These are phyloP conservation scores for Pitangus sulphuratus DNA, from an alignment of 2,797 vertebrate species.

Conservation along the genomic window DNA sequence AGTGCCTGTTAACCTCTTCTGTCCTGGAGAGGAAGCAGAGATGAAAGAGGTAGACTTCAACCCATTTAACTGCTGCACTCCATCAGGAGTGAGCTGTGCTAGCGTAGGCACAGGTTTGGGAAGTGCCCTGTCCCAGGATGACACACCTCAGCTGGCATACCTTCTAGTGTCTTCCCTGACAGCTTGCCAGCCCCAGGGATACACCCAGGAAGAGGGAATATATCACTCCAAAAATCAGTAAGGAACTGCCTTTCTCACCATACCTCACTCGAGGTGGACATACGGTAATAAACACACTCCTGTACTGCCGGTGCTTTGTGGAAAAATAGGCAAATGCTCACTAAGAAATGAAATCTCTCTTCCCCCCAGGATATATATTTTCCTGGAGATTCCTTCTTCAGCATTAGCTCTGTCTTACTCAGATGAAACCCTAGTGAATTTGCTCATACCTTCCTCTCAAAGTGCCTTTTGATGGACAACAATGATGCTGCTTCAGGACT, in stretches of 20 bases:
- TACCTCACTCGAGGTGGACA: neutral
- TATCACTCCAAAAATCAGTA: neutral
- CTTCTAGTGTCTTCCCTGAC: neutral
- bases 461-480: neutral
- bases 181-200: neutral
- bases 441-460: neutral
- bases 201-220: neutral
- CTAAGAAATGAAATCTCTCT: neutral
- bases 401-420: neutral
- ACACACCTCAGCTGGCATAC: neutral
- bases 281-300: neutral
- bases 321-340: neutral
- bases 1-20: slow-evolving; percentile 18
- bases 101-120: neutral
- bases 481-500: neutral
- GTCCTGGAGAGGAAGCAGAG: neutral
- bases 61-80: neutral
- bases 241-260: neutral
- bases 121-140: neutral
- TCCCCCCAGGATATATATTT: neutral
- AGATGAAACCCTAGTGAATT: neutral
- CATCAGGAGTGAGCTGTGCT: neutral
- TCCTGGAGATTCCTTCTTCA: neutral
- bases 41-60: neutral
- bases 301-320: neutral